Conservation (phyloP, 2,888 invertebrate species). For the Micoletzkya japonica region DNA sequence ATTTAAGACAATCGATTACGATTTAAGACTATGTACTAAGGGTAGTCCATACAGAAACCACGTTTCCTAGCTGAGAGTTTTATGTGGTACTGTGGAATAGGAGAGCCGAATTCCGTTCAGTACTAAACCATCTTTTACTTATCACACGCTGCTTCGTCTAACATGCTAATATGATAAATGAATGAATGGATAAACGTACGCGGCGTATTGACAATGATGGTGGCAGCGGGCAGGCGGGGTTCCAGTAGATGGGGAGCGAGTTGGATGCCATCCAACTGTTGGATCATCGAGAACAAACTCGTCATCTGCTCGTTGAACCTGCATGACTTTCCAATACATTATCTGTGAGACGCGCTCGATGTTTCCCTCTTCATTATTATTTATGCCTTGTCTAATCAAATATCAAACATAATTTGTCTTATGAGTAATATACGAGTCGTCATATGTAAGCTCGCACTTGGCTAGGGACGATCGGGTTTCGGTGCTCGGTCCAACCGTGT, state of each 20-base stretch:
- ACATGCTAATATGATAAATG: not conserved
- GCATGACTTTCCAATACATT: not conserved
- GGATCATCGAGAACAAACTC: constrained; percentile 29
- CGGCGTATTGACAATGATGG: not conserved
- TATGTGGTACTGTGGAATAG: too few species aligned
- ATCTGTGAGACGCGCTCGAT: not conserved
- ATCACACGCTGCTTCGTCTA: too few species aligned
- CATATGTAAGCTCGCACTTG: not conserved
- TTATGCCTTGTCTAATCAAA: not conserved
- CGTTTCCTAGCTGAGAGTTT: too few species aligned
- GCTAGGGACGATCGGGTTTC: constrained; percentile 1
- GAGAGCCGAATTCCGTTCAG: too few species aligned
- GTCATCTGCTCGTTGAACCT: constrained; percentile 36
- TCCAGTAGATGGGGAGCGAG: constrained; percentile 34
- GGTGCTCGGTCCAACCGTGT: not conserved
- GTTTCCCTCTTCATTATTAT: not conserved
- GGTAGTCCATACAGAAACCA: too few species aligned
- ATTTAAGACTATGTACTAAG: too few species aligned
- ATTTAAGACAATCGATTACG: too few species aligned
- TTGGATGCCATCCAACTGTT: constrained; percentile 32
- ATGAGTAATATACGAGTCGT: not conserved
- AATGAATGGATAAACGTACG: not conserved
- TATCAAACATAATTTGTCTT: too few species aligned
- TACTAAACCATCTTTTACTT: too few species aligned
- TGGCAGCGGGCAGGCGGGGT: constrained; percentile 19